These are phyloP conservation scores for Automeris io DNA, from an alignment of 2,888 invertebrate genomes.

Conservation along the genomic window DNA sequence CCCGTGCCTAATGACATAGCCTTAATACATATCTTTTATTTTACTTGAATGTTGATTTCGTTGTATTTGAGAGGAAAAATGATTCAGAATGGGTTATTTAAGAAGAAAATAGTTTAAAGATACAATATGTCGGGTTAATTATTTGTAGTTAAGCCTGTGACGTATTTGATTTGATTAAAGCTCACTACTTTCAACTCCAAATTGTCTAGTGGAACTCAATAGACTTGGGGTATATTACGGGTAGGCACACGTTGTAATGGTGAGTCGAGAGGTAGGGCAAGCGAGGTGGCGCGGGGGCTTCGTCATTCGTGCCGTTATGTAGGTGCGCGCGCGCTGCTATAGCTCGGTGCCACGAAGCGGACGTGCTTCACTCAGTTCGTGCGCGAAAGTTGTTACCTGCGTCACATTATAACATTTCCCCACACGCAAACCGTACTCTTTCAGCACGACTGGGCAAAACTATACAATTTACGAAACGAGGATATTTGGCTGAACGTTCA, in stretches of 20 bases:
- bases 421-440: constrained; percentile 55
- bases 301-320: constrained; percentile 30
- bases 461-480: constrained; percentile 38
- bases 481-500: constrained; percentile 33
- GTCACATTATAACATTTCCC: constrained; percentile 63
- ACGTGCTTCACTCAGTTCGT: constrained; percentile 76
- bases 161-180: no score
- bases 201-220: background rate
- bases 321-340: constrained; percentile 22
- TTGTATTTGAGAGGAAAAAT: no score
- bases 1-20: no score
- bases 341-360: constrained; percentile 64
- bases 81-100: no score
- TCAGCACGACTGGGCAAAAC: constrained; percentile 38
- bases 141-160: no score
- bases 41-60: no score
- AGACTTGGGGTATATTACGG: constrained; percentile 8
- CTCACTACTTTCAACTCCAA: no score
- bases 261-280: constrained; percentile 25
- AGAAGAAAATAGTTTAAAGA: no score
- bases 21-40: no score
- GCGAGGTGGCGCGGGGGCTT: constrained; percentile 25
- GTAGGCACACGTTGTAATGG: constrained; percentile 9
- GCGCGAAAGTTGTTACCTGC: constrained; percentile 75
- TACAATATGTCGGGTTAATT: no score